Evolutionary conservation across 2,797 vertebrate species (phyloP).

Genomic region (Anguilla pacifica): DNA sequence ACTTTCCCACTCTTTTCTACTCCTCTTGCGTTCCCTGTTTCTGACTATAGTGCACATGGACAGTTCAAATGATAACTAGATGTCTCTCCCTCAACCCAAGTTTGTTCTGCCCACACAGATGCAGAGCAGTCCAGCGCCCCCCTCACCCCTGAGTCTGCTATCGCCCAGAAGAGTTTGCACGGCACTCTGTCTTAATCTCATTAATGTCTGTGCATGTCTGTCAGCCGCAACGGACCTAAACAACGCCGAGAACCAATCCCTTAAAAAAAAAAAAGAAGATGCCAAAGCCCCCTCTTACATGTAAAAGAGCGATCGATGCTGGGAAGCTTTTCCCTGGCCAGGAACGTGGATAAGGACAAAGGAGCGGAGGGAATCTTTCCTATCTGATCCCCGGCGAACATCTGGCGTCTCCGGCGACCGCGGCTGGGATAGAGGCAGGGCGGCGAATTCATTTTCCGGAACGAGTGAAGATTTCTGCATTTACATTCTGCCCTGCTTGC

Average conservation of each 20-base stretch:
- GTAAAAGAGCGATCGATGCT: neutral
- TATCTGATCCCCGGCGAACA: neutral
- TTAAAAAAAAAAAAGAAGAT: neutral
- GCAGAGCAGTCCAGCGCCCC: conserved; percentile 39
- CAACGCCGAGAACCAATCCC: neutral
- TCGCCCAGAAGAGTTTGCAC: conserved; percentile 69
- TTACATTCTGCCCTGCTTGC: neutral
- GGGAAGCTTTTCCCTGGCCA: neutral
- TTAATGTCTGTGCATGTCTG: conserved; percentile 23
- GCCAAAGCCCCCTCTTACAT: neutral
- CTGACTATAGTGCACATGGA: neutral
- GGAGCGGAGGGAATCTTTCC: neutral
- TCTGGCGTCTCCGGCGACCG: neutral
- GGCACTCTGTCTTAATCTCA: conserved; percentile 24
- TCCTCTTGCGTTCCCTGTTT: neutral
- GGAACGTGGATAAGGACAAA: conserved; percentile 7
- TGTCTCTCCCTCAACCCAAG: neutral
- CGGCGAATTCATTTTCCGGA: neutral
- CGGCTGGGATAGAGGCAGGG: neutral
- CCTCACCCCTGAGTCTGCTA: conserved; percentile 64
- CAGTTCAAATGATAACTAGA: neutral
- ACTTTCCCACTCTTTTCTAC: neutral
- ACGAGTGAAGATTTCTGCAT: neutral
- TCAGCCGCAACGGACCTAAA: conserved; percentile 8
- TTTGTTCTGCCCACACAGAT: neutral